phyloP scores from a whole-genome alignment of 2,888 invertebrate species.

The Therioaphis trifolii region DNA sequence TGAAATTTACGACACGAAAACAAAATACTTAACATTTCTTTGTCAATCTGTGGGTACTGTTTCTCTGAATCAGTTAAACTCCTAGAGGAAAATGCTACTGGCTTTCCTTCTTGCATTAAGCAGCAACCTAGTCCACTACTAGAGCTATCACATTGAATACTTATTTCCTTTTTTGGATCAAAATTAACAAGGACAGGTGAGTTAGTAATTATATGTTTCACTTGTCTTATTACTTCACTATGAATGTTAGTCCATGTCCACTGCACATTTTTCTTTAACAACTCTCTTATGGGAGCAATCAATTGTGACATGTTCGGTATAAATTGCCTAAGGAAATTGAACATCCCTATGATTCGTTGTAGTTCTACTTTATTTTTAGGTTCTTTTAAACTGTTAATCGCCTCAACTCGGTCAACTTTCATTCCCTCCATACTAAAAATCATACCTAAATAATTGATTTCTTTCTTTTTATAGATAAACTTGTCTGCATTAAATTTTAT shows the following conservation, averaged over 20 bases:
- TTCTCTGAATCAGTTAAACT: not conserved
- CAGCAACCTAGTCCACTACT: no score
- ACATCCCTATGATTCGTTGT: not conserved
- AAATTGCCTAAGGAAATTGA: not conserved
- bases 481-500: no score
- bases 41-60: not conserved
- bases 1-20: not conserved
- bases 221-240: not conserved
- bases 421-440: no score
- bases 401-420: not conserved
- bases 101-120: not conserved
- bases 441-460: no score
- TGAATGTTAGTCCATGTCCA: not conserved
- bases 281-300: not conserved
- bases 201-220: not conserved
- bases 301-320: not conserved
- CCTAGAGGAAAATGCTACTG: not conserved
- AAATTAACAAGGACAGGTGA: not conserved
- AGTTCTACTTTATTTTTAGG: not conserved
- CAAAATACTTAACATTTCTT: not conserved
- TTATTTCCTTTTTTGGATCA: conserved; percentile 10
- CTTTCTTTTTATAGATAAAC: no score
- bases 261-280: not conserved
- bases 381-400: not conserved
- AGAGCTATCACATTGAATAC: not conserved